Evolutionary conservation across 2,113 vertebrate genomes (phyloP).

Genomic region (Phalacrocorax brasilianus): DNA sequence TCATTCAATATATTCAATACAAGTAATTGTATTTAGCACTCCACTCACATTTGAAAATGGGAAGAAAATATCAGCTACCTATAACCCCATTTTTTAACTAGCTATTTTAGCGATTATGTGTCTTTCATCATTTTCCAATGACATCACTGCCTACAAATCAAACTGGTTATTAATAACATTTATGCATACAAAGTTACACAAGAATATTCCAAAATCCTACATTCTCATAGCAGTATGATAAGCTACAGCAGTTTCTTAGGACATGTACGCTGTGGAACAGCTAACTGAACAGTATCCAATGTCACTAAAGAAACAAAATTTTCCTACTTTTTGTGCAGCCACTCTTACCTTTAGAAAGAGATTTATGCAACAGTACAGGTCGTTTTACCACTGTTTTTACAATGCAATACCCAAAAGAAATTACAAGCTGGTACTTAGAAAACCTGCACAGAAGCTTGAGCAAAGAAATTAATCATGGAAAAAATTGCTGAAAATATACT

Average conservation of each 20-base stretch:
- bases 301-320: neutral
- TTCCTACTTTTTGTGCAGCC: neutral
- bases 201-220: neutral
- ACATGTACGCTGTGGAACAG: fast-evolving
- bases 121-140: neutral
- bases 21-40: neutral
- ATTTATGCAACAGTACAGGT: neutral
- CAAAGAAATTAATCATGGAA: neutral
- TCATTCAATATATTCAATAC: neutral
- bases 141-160: neutral
- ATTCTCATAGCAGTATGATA: neutral
- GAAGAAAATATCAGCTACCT: neutral
- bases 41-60: neutral
- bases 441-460: neutral
- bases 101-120: neutral
- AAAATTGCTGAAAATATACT: neutral
- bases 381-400: neutral
- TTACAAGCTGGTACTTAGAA: neutral
- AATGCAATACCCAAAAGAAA: neutral
- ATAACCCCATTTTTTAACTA: neutral
- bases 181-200: neutral
- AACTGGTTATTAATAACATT: neutral
- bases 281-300: neutral
- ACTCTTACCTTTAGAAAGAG: neutral
- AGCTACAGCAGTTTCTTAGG: neutral